Evolutionary conservation across 2,113 vertebrate species (phyloP).

Genomic region (Semnornis frantzii): DNA sequence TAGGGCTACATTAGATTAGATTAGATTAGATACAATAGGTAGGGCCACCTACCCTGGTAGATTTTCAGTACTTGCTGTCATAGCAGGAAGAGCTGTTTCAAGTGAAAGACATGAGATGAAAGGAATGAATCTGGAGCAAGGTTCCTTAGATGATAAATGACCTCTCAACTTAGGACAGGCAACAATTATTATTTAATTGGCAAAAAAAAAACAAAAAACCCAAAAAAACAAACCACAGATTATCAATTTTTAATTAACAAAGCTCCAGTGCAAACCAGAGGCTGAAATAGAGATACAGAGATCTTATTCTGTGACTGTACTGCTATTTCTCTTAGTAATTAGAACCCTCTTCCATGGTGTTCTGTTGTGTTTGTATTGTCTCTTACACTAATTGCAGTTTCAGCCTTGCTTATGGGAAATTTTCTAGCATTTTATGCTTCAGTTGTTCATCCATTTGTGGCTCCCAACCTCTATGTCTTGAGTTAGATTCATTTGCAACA

Average conservation of each 20-base stretch:
- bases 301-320: background rate
- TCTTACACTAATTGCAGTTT: background rate
- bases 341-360: background rate
- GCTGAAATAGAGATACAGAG: background rate
- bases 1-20: background rate
- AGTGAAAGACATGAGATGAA: slow-evolving; percentile 6
- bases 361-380: background rate
- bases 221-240: background rate
- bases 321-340: background rate
- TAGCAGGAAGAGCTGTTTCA: background rate
- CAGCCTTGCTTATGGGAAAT: background rate
- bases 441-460: background rate
- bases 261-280: background rate
- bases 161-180: slow-evolving; percentile 3
- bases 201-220: background rate
- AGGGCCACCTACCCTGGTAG: no score
- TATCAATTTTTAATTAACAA: slow-evolving; percentile 23
- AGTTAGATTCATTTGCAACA: background rate
- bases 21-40: no score
- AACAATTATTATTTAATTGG: slow-evolving; percentile 15
- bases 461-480: background rate
- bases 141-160: slow-evolving; percentile 2
- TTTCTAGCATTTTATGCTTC: background rate
- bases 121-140: background rate
- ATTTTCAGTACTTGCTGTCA: background rate